Base-by-base conservation (phyloP, 2,113 vertebrate species). In the Myodes glareolus region DNA sequence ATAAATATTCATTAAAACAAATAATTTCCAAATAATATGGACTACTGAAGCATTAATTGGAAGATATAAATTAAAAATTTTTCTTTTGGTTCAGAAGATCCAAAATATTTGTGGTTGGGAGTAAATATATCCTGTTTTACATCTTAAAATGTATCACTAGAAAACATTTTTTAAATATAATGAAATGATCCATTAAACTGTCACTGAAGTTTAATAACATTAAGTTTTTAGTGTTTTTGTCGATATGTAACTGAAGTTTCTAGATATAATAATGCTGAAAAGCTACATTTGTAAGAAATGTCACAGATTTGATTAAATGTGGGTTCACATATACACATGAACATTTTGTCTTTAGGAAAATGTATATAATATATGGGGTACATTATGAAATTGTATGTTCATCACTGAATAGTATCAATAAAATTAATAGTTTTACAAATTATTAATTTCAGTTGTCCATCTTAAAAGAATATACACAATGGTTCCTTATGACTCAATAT, bases 1-100 rank as follows among this genome's bases (percentile, higher is more conserved):
- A 93, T 93, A 93, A 93, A 76, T n/a, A 93, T 78, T 93, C 72
- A 55, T 93, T 93, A 52, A 77, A n/a, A 52, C 42, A 77, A 68
- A 88, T 87, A 27, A 87, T 68, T 31, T 88, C 27, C 58, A 78
- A 78, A 88, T 88, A 68, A 93, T 61, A 55, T 45, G 55, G 85
- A 50, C 39, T 63, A 85, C 91, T 92, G 91, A 78, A 45, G 25
- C 61, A 93, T 93, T 88, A 68, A 88, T 68, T 73, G 47, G 19
- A 55, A 27, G 42, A 78, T 68, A 68, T 65, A 68, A 55, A 14
- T 55, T 87, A 45, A 88, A 67, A 19, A 47, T 87, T 76, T 86
- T 33, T 67, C 23, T 67, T 68, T 78, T 19, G 31, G 11, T 27
- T 77, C 19, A 88, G 11, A 87, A n/a, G 3, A 88, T 23, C 27